Conservation (phyloP, 2,797 vertebrate species). For the Hybognathus amarus region DNA sequence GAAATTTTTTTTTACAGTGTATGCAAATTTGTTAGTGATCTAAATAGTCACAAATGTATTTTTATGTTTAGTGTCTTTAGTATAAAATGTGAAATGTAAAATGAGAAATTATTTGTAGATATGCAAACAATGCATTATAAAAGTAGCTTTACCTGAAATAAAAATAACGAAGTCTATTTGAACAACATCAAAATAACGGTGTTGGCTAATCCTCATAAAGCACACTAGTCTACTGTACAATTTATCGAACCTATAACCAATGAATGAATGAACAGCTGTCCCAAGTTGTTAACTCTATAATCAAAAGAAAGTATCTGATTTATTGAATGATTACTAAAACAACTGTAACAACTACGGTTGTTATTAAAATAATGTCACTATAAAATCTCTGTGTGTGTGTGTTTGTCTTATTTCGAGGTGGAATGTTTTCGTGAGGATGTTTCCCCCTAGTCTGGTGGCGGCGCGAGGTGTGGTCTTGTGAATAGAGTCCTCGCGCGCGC, state of each 20-base stretch:
- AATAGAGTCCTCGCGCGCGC: conserved; percentile 47
- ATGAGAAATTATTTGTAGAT: neutral
- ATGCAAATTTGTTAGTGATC: neutral
- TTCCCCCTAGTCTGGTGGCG: conserved; percentile 57
- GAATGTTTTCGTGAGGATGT: neutral
- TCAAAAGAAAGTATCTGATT: no score
- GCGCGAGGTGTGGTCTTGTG: conserved; percentile 56
- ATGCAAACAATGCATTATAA: neutral
- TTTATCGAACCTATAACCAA: neutral
- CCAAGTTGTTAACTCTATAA: neutral
- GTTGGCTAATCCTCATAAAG: neutral
- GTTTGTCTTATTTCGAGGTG: neutral
- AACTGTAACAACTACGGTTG: neutral
- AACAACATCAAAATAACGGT: neutral
- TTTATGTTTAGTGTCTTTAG: neutral
- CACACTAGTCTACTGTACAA: no score
- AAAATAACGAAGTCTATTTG: neutral
- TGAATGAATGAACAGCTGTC: neutral
- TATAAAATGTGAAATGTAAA: neutral
- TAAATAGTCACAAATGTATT: neutral
- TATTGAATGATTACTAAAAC: no score
- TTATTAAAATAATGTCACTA: neutral
- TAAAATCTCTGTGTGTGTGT: no score
- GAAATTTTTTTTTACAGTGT: no score
- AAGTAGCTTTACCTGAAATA: neutral